Percentiles rank a stretch among this genome's conserved stretches.
phyloP scores from a whole-genome alignment of 2,113 vertebrate genomes.

The Gadus macrocephalus region DNA sequence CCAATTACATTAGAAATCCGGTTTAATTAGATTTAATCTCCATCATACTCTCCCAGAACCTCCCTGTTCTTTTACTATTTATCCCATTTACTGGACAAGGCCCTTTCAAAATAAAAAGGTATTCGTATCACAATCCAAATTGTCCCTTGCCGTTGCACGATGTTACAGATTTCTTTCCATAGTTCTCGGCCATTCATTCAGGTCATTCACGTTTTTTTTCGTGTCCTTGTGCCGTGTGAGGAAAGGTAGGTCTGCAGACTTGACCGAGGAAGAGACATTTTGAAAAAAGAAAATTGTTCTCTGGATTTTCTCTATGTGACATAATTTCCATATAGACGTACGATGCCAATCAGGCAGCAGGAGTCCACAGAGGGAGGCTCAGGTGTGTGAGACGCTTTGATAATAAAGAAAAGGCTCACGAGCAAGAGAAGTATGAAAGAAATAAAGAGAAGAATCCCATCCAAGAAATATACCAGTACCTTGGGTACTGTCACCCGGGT shows the following conservation, averaged over 20 bases:
- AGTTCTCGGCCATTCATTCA: too few species aligned
- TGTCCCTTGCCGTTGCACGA: too few species aligned
- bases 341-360: constrained; percentile 20
- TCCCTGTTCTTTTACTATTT: background rate
- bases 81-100: background rate
- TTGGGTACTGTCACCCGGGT: too few species aligned
- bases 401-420: constrained; percentile 33
- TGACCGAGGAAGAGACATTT: constrained; percentile 25
- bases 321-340: constrained; percentile 52
- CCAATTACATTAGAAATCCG: background rate
- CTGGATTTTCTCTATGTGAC: constrained; percentile 28
- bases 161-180: too few species aligned
- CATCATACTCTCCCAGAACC: background rate
- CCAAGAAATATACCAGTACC: too few species aligned
- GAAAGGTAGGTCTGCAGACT: too few species aligned
- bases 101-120: too few species aligned
- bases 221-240: too few species aligned
- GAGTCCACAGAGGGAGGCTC: constrained; percentile 26
- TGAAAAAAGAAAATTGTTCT: constrained; percentile 38
- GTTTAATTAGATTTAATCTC: constrained; percentile 3
- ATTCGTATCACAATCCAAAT: too few species aligned
- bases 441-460: too few species aligned
- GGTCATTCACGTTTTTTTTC: too few species aligned
- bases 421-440: too few species aligned
- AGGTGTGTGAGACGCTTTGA: constrained; percentile 51